Evolutionary conservation across 1,140 invertebrate genomes (phyloP).

Genomic region (Zaprionus nigranus): DNA sequence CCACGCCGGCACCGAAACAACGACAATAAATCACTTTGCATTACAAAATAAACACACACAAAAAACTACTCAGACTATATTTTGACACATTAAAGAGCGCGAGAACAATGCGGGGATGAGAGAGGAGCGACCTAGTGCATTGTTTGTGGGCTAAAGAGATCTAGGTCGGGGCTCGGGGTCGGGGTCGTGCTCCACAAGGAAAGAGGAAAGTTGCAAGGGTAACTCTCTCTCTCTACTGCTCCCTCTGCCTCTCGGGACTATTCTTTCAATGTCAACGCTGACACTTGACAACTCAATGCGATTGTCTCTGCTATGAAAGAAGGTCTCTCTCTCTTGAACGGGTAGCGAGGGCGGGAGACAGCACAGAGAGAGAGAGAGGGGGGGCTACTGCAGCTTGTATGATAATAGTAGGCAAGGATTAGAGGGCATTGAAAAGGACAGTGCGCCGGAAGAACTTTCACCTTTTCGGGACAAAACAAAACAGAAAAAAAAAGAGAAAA

Average conservation of each 20-base stretch:
- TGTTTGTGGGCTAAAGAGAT: constrained; percentile 20
- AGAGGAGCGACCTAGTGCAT: constrained; percentile 17
- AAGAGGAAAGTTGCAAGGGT: constrained; percentile 23
- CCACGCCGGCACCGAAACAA: constrained; percentile 55
- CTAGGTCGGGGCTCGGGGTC: constrained; percentile 21
- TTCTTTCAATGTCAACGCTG: constrained; percentile 76
- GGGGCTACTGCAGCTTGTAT: constrained; percentile 31
- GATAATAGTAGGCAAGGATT: constrained; percentile 72
- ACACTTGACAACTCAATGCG: constrained; percentile 81
- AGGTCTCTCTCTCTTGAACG: background rate
- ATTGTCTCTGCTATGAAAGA: constrained; percentile 37
- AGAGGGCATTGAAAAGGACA: constrained; percentile 42
- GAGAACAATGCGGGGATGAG: constrained; percentile 53
- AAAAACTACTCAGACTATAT: constrained; percentile 62
- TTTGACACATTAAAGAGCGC: constrained; percentile 81
- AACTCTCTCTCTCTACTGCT: background rate
- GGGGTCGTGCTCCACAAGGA: constrained; percentile 19
- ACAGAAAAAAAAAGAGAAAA: background rate
- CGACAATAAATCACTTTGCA: constrained; percentile 78
- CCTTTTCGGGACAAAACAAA: constrained; percentile 46
- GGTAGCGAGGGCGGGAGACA: background rate
- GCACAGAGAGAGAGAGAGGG: background rate
- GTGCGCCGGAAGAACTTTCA: constrained; percentile 79
- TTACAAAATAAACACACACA: constrained; percentile 48
- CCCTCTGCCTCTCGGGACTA: constrained; percentile 4